Conservation (phyloP, 2,797 vertebrate species). For the Sebastes iracundus region DNA sequence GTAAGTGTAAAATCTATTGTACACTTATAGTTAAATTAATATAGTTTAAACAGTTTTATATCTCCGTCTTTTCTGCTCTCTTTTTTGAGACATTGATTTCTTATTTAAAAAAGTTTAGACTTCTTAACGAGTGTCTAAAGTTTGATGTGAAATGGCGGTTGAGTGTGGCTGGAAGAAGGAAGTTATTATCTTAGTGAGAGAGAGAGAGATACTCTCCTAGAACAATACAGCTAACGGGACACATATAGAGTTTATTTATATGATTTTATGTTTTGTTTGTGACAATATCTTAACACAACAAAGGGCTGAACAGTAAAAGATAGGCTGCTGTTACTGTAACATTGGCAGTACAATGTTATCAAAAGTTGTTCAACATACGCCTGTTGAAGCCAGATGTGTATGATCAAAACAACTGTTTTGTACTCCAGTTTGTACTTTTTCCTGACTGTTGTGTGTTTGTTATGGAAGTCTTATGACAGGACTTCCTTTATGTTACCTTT, state of each 20-base stretch:
- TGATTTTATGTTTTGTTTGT: background rate
- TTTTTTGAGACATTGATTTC: background rate
- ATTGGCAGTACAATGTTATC: background rate
- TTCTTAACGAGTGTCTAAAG: background rate
- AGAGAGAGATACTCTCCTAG: background rate
- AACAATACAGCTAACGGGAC: background rate
- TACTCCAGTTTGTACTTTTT: background rate
- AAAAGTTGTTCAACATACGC: background rate
- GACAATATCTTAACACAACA: background rate
- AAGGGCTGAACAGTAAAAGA: background rate
- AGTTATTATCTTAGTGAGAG: slow-evolving; percentile 22
- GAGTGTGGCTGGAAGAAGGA: slow-evolving; percentile 29
- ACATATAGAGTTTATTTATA: fast-evolving
- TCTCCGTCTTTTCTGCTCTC: fast-evolving
- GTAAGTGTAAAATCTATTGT: slow-evolving; percentile 44
- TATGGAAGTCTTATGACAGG: background rate
- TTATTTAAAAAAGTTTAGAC: background rate
- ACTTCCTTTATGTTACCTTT: background rate
- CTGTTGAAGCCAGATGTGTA: slow-evolving; percentile 32
- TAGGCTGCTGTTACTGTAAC: background rate
- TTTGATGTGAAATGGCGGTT: slow-evolving; percentile 59
- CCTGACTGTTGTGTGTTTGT: background rate
- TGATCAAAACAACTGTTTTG: slow-evolving; percentile 18
- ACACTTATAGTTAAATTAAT: background rate
- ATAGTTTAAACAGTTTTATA: fast-evolving